These are phyloP conservation scores for Microplitis manilae DNA, from an alignment of 2,888 invertebrate species.

Conservation along the genomic window DNA sequence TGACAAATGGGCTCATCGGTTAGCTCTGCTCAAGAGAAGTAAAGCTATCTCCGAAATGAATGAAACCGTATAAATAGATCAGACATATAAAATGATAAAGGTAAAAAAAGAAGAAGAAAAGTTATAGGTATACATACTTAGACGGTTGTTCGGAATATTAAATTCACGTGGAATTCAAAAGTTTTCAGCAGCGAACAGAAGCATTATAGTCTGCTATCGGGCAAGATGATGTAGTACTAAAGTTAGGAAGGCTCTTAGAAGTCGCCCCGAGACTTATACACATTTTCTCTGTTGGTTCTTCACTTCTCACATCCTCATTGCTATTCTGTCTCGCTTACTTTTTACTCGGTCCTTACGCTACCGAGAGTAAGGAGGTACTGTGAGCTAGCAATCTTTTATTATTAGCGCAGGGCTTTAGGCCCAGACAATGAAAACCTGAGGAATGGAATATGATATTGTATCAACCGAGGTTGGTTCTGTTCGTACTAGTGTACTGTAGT, in stretches of 20 bases:
- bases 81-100: slow-evolving; percentile 4
- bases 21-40: too few relatives aligned
- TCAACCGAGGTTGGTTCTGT: slow-evolving; percentile 26
- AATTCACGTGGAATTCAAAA: slow-evolving; percentile 68
- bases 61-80: neutral
- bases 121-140: slow-evolving; percentile 19
- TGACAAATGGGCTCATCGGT: too few relatives aligned
- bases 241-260: slow-evolving; percentile 63
- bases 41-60: neutral
- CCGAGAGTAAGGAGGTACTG: slow-evolving; percentile 67
- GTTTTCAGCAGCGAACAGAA: slow-evolving; percentile 59
- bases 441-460: slow-evolving; percentile 72
- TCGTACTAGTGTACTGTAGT: neutral
- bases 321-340: slow-evolving; percentile 38
- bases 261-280: slow-evolving; percentile 46
- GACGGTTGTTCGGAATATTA: slow-evolving; percentile 64
- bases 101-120: neutral
- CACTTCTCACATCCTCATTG: slow-evolving; percentile 28
- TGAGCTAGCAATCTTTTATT: slow-evolving; percentile 72
- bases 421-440: slow-evolving; percentile 72
- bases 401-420: slow-evolving; percentile 71
- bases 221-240: slow-evolving; percentile 69
- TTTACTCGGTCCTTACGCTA: slow-evolving; percentile 48
- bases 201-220: slow-evolving; percentile 57
- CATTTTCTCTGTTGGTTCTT: slow-evolving; percentile 30